A percentile compares a stretch with the other conserved stretches of the same genome.
Evolutionary conservation across 2,888 invertebrate species (phyloP).

Genomic region (Gibbula magus): DNA sequence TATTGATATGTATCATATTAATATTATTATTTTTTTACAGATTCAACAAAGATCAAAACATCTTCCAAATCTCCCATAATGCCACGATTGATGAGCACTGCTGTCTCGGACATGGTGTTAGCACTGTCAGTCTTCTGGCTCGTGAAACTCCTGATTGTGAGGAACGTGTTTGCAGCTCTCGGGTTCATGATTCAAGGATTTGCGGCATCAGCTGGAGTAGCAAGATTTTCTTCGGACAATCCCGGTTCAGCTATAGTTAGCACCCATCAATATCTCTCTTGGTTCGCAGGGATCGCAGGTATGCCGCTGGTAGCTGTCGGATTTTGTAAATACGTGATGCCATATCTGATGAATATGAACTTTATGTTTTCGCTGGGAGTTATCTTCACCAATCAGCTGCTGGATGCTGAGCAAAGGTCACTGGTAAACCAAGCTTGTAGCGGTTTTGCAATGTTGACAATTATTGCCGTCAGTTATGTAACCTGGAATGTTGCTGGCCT

Average conservation of each 20-base stretch:
- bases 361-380: conserved; percentile 50
- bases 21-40: background rate
- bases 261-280: conserved; percentile 58
- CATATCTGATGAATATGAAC: conserved; percentile 55
- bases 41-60: background rate
- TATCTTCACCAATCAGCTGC: conserved; percentile 48
- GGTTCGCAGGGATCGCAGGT: conserved; percentile 61
- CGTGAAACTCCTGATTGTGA: conserved; percentile 45
- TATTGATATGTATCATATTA: too few relatives aligned
- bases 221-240: conserved; percentile 56
- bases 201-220: conserved; percentile 65
- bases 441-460: conserved; percentile 64
- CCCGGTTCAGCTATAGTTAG: conserved; percentile 48
- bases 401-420: conserved; percentile 49
- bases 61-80: conserved; percentile 33
- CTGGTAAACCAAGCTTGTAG: conserved; percentile 59
- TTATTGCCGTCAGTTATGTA: conserved; percentile 52
- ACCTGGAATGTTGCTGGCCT: conserved; percentile 61
- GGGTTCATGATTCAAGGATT: conserved; percentile 63
- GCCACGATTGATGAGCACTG: conserved; percentile 64
- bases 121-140: conserved; percentile 61
- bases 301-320: conserved; percentile 62
- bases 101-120: conserved; percentile 65
- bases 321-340: conserved; percentile 55
- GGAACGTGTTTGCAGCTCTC: conserved; percentile 50